Conservation (phyloP, 2,113 vertebrate species). For the Muntiacus muntjak region DNA sequence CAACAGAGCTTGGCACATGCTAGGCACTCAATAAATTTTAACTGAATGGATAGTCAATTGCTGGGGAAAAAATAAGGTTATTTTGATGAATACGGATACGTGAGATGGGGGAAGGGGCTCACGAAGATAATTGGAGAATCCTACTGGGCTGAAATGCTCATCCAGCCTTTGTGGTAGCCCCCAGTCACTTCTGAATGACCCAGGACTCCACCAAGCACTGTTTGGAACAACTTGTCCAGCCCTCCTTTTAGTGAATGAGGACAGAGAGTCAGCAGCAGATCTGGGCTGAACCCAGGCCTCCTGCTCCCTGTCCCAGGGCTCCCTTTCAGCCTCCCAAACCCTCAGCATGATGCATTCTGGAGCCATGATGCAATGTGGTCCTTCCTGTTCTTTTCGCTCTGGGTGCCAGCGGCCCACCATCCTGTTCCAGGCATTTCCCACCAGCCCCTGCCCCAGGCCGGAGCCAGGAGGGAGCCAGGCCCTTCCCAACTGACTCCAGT, state of each 20-base stretch:
- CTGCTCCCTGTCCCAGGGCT: neutral
- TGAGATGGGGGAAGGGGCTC: neutral
- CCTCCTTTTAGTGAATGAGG: neutral
- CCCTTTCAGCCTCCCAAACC: neutral
- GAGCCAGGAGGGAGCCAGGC: neutral
- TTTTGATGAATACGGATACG: neutral
- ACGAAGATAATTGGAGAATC: neutral
- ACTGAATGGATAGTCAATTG: neutral
- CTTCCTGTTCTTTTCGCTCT: neutral
- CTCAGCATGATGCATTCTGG: neutral
- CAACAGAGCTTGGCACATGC: neutral
- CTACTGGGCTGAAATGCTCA: neutral
- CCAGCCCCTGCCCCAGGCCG: neutral
- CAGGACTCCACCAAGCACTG: neutral
- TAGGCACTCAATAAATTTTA: neutral
- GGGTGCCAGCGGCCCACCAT: neutral
- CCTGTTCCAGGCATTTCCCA: constrained; percentile 3
- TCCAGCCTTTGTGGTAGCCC: neutral
- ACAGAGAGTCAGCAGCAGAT: neutral
- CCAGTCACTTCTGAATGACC: neutral
- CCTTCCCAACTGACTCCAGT: neutral
- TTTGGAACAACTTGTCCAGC: neutral
- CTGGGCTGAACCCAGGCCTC: neutral
- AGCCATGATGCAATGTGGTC: neutral
- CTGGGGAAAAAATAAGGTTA: neutral